Conservation (phyloP, 2,888 invertebrate species). For the Hemithea aestivaria region DNA sequence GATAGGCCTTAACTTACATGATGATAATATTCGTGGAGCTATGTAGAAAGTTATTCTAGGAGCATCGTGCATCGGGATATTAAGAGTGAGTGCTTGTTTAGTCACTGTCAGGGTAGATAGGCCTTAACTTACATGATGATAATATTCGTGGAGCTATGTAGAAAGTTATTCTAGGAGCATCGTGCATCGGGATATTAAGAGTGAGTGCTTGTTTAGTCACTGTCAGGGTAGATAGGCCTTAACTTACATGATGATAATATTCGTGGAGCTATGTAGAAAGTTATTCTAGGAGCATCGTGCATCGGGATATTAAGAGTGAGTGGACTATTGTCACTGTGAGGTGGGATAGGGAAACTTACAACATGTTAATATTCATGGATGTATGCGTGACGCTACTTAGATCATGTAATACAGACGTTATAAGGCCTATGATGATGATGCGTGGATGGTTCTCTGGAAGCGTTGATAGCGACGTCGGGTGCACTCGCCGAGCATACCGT, state of each 20-base stretch:
- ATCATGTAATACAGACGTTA: constrained; percentile 97
- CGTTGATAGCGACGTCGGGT: constrained; percentile 83
- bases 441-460: constrained; percentile 94
- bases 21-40: too few relatives aligned
- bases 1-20: neutral
- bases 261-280: too few relatives aligned
- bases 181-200: constrained; percentile 96
- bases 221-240: neutral
- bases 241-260: too few relatives aligned
- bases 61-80: constrained; percentile 96
- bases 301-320: constrained; percentile 93
- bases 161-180: constrained; percentile 92
- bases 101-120: neutral
- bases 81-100: constrained; percentile 80
- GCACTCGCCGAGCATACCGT: constrained; percentile 88
- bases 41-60: too few relatives aligned
- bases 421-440: too few relatives aligned
- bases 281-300: constrained; percentile 93
- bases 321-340: neutral
- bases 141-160: too few relatives aligned
- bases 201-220: constrained; percentile 50
- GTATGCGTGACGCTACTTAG: constrained; percentile 92
- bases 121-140: neutral
- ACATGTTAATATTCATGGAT: constrained; percentile 98
- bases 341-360: neutral